Evolutionary conservation across 2,113 vertebrate species (phyloP), one percentile per base, ranked within the genome.

Genomic region (Microtus richardsoni): DNA sequence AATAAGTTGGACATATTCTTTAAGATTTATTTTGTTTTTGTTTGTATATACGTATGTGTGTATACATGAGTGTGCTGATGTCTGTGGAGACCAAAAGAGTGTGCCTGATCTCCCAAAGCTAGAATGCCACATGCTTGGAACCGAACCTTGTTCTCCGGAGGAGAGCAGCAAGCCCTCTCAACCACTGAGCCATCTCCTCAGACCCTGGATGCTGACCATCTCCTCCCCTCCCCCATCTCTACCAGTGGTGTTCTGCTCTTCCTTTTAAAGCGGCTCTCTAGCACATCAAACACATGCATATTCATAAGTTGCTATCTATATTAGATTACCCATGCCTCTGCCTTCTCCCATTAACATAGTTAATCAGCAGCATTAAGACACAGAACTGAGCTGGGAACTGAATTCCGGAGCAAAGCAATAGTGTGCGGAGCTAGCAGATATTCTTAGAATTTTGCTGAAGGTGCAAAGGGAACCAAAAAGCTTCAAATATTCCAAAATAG

Each of bases 201-300:
- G 82, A 9, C 41, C 62, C 28, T 66, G 41, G 41, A 62, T 28
- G 58, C 24, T 83, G 58, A 62, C 30, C 28, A 64, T 49, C 62
- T 33, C 1, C 7, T 5, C 8, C 39, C 14, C 10, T 5, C 14
- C 33, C 54, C 79, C 41, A 17, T 87, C 44, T 66, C 95, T 28
- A 92, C 78, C 93, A 88, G 30, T 47, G 82, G 39, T 22, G 68
- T 47, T 88, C 95, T 19, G 33, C 44, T 24, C 11, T 95, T 89
- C 91, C 33, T 62, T 74, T 93, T 71, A 93, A 96, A 95, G 44
- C 39, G 10, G 22, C 88, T 96, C 96, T 96, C 92, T 89, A 96
- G 96, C 84, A 94, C 95, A 97, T 94, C 95, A 92, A 94, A 92
- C 62, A 94, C 64, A 97, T 91, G 26, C 62, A 95, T 97, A 96